These are phyloP conservation scores for Pocillopora grandis DNA, from an alignment of 92 coral and sea anemone genomes.

Conservation along the genomic window DNA sequence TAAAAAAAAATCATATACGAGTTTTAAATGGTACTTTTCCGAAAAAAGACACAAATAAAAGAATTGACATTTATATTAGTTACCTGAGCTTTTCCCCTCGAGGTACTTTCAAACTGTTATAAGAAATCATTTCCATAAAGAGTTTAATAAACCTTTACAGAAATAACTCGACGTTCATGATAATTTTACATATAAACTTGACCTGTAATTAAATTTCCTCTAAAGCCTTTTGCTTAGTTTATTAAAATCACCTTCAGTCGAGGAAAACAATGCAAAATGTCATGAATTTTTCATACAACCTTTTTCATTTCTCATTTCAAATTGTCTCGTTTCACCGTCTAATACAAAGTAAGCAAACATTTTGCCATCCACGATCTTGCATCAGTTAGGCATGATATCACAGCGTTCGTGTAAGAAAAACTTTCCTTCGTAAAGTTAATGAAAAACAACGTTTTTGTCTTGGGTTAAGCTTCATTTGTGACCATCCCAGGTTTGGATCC, in stretches of 20 bases:
- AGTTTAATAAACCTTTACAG: background rate
- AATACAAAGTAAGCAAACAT: background rate
- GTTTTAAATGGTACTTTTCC: background rate
- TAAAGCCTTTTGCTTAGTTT: background rate
- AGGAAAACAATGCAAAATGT: too few relatives aligned
- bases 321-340: background rate
- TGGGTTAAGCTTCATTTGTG: too few relatives aligned
- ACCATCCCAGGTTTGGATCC: too few relatives aligned
- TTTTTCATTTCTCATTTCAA: background rate
- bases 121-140: background rate
- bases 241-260: too few relatives aligned
- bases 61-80: background rate
- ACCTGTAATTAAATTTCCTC: background rate
- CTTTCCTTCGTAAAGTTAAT: too few relatives aligned
- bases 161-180: background rate
- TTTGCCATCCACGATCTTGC: background rate
- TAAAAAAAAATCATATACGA: background rate
- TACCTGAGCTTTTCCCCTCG: background rate
- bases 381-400: background rate
- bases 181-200: background rate
- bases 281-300: too few relatives aligned
- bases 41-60: constrained; percentile 6
- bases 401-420: too few relatives aligned
- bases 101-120: too few relatives aligned
- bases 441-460: too few relatives aligned